phyloP scores from a whole-genome alignment of 2,888 invertebrate genomes.

The Schrankia costaestrigalis region DNA sequence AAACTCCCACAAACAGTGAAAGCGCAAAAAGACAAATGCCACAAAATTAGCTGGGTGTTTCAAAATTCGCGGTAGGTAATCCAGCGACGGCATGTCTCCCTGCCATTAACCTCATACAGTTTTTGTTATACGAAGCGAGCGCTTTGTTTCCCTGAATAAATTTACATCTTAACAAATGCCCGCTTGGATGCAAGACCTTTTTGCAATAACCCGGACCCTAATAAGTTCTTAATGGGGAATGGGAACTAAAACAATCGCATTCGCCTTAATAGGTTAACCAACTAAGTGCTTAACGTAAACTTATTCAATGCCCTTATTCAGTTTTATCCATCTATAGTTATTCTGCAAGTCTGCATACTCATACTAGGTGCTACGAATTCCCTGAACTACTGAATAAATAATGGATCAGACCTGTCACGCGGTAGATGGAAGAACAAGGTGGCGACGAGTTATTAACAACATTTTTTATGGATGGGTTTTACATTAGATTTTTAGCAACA shows the following conservation, averaged over 20 bases:
- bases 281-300: slow-evolving; percentile 4
- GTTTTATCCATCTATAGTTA: no score
- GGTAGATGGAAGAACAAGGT: no score
- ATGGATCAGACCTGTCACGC: no score
- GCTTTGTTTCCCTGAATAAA: slow-evolving; percentile 69
- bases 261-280: slow-evolving; percentile 22
- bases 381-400: no score
- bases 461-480: no score
- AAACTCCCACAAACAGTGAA: slow-evolving; percentile 29
- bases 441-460: no score
- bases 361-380: no score
- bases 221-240: slow-evolving; percentile 61
- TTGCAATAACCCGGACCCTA: slow-evolving; percentile 49
- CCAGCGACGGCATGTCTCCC: slow-evolving; percentile 51
- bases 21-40: slow-evolving; percentile 50
- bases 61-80: slow-evolving; percentile 54
- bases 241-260: slow-evolving; percentile 49
- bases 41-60: slow-evolving; percentile 48
- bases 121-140: slow-evolving; percentile 55
- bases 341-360: no score
- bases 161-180: slow-evolving; percentile 72
- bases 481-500: no score
- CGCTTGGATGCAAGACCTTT: slow-evolving; percentile 54
- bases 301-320: no score
- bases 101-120: slow-evolving; percentile 58